Evolutionary conservation across 2,113 vertebrate genomes (phyloP), one percentile per base, ranked within the genome.

Genomic region (Phainopepla nitens): DNA sequence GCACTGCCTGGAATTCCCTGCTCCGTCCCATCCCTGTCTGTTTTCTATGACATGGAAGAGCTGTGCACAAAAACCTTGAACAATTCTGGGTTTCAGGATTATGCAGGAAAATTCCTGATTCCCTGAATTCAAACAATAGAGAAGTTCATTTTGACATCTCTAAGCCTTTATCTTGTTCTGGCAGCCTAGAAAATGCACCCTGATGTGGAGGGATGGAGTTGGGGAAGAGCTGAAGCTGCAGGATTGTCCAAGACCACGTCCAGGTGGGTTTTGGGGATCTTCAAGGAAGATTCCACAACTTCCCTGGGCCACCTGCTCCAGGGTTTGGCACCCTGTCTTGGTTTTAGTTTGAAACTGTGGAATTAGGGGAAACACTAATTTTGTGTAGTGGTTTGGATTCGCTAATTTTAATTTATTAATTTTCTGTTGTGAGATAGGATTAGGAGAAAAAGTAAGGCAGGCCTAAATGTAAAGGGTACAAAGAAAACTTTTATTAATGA

Each of bases 231-330:
- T 90, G 35, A 51, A 33, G 11, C 3, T 66, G 64, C 23, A 47
- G 24, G 24, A 76, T 24, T 13, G 2, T 15, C 29, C 35, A 11
- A 50, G 31, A 33, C 6, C 0, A 0, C 15, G 3, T 14, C 62
- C 62, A 33, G 33, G 2, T 45, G 44, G 4, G 6, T 50, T 54
- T 35, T 57, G 57, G 44, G 1, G n/a, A 62, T 47, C 23, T 64
- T 24, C 76, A 58, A 28, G 35, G 47, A 22, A 83, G 27, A 76
- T 20, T 39, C 66, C 53, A 76, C 20, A 23, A 29, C 8, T 2
- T 62, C 47, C 11, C 31, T n/a, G 54, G 33, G 11, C 3, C 20
- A 45, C 7, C 47, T 62, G 44, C 17, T 45, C 33, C 22, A 24
- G 19, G 2, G 21, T 72, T 18, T 18, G 54, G 47, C 27, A 51